These are phyloP conservation scores for Drosophila nr. fundita DNA, from an alignment of 2,888 invertebrate genomes.

Conservation along the genomic window DNA sequence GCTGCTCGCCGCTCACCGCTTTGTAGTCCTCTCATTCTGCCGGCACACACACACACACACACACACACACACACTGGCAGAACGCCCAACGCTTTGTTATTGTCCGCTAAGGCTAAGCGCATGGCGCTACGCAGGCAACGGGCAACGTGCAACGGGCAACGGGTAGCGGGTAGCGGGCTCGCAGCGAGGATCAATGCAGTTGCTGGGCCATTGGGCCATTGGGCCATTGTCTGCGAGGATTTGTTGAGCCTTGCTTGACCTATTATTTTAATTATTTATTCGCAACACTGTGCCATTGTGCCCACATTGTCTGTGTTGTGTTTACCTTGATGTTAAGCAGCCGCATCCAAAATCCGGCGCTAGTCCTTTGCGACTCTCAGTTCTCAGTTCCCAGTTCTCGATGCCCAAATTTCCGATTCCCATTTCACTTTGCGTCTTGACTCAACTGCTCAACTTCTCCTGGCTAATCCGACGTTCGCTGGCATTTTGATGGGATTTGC, in stretches of 20 bases:
- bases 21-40: slow-evolving; percentile 26
- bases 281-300: slow-evolving; percentile 76
- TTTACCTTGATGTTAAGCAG: slow-evolving; percentile 59
- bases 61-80: background rate
- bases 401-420: background rate
- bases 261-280: slow-evolving; percentile 78
- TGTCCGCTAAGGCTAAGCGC: slow-evolving; percentile 62
- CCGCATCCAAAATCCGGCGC: slow-evolving; percentile 60
- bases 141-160: slow-evolving; percentile 9
- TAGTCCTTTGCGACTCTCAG: slow-evolving; percentile 37
- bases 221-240: slow-evolving; percentile 38
- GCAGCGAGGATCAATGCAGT: slow-evolving; percentile 59
- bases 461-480: slow-evolving; percentile 42
- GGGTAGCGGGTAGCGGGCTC: slow-evolving; percentile 14
- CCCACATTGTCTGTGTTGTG: slow-evolving; percentile 48
- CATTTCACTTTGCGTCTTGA: slow-evolving; percentile 26
- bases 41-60: slow-evolving; percentile 11
- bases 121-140: slow-evolving; percentile 63
- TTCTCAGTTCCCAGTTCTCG: slow-evolving; percentile 7
- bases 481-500: slow-evolving; percentile 52
- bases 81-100: slow-evolving; percentile 30
- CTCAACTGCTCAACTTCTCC: slow-evolving; percentile 43
- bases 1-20: slow-evolving; percentile 31
- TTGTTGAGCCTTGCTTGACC: slow-evolving; percentile 69
- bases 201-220: slow-evolving; percentile 26